Base-by-base conservation (phyloP, 2,113 vertebrate species). In the Maccullochella peelii region DNA sequence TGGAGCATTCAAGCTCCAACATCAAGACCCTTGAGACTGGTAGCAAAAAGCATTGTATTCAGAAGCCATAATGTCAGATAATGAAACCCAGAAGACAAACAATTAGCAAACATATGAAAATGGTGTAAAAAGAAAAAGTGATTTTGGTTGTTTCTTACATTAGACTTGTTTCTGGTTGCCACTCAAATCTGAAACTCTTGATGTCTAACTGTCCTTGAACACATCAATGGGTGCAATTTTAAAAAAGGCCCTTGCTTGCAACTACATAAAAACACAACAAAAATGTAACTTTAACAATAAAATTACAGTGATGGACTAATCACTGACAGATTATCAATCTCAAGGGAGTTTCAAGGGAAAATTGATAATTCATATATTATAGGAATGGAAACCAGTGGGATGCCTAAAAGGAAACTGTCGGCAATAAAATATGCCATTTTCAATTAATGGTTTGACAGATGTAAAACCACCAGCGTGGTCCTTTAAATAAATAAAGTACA, bases 401-500 rank as follows among this genome's bases (percentile, higher is more conserved):
- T 23, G 11, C 20, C 27, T n/a, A n/a, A 42, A 68, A 58, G 2
- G 23, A 8, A 59, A 52, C 25, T 27, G 38, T 25, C 6, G 27
- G 25, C 27, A 52, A 27, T 68, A 55, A 42, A 59, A 30, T 59
- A 66, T 30, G 33, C 11, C 8, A 40, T 76, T 55, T 36, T 21
- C 15, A 73, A 7, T 36, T 9, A 58, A 30, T 73, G n/a, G 12
- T 38, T 27, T 82, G 20, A 73, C 55, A 70, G 15, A 63, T 66
- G 30, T 38, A 52, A 85, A 63, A 61, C 61, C 58, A 36, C 47
- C 11, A 2, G 23, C 10, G 33, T 42, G 8, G 42, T 18, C 23
- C 33, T 85, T 36, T 52, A 47, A 76, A 62, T 58, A 63, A 79
- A 72, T 21, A 77, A 14, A 82, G 54, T 47, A 27, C 79, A 73